Evolutionary conservation across 2,113 vertebrate species (phyloP), one percentile per base, ranked within the genome.

Genomic region (Emberiza fucata): DNA sequence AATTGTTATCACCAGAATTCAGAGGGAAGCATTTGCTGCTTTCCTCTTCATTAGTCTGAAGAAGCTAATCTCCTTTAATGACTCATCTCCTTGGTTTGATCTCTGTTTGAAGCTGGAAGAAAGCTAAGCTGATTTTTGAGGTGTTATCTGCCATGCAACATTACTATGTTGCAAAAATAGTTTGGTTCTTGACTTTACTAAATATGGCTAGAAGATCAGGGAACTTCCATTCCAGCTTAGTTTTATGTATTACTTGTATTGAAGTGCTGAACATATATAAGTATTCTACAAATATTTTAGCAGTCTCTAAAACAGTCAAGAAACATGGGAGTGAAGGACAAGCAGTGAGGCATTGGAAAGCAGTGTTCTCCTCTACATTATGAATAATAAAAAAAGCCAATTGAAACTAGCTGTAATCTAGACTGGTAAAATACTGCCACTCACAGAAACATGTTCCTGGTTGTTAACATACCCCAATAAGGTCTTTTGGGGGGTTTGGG

Each of bases 11-110:
- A 27, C 51, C 40, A 51, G 65, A 71, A 89, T 24, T 60, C 53
- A 89, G 57, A 64, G 17, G 2, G 8, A 91, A 81, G 64, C 13
- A 23, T 65, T 89, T 84, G 19, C 60, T 75, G 37, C 47, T 81
- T 86, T 81, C 51, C 27, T 78, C 50, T 84, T 80, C 60, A 21
- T 73, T 68, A 91, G 51, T 9, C 51, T 57, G 44, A 84, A 78
- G 56, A 61, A 84, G 60, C 18, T 94, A 51, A 91, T 88, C 45
- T 87, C 39, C 64, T 93, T 82, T 68, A 94, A 86, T 82, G 86
- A 81, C 35, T 84, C 70, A 53, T 20, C 14, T 84, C 51, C 64
- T 86, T 84, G 56, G 45, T 66, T 78, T 93, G n/a, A 51, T 81
- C 50, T 84, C 33, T 75, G 6, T 82, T 68, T 89, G 72, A 83